Base-by-base conservation (phyloP, 2,797 vertebrate genomes). In the Leptodactylus fallax region DNA sequence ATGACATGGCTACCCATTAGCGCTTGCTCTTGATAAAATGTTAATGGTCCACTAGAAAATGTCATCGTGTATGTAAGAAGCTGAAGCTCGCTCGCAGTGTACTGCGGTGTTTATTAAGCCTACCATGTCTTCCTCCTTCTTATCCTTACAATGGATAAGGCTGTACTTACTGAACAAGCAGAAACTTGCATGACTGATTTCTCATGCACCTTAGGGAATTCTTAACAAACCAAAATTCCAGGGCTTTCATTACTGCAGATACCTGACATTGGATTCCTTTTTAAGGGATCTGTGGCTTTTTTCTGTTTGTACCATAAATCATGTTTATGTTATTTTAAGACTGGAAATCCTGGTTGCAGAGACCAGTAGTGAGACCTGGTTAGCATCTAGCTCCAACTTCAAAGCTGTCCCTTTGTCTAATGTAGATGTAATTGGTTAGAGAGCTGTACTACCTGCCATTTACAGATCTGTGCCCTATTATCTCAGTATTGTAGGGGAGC, bases 1-100 rank as follows among this genome's bases (percentile, higher is more conserved):
- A 19, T 56, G 1, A 36, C 6, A 58, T 58, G 11, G 55, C 45
- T 58, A n/a, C 25, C 13, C 19, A n/a, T 72, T 47, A 49, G 45
- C 36, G 2, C 23, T 74, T 83, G 19, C 51, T 14, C 23, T 45
- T 55, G 14, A 53, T 56, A 71, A 83, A 36, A 83, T 21, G 10
- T 23, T 47, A 56, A 58, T 56, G 14, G 53, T n/a, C 14, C 53
- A 45, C 53, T 83, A 83, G 51, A 55, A 74, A 72, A 83, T 47
- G 81, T 83, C 67, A 72, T 0, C 53, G 11, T 17, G 17, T 55
- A 7, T 21, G 23, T 72, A 27, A 45, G 5, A 81, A 8, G 60
- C 36, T 23, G 21, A 0, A 45, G 58, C 56, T 58, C 51, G 51
- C 8, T 53, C 51, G 36, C 36, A 4, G 36, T 53, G 51, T 53